Percentiles rank a stretch among this genome's conserved stretches.
phyloP scores from a whole-genome alignment of 1,140 invertebrate genomes.

The Arion vulgaris region DNA sequence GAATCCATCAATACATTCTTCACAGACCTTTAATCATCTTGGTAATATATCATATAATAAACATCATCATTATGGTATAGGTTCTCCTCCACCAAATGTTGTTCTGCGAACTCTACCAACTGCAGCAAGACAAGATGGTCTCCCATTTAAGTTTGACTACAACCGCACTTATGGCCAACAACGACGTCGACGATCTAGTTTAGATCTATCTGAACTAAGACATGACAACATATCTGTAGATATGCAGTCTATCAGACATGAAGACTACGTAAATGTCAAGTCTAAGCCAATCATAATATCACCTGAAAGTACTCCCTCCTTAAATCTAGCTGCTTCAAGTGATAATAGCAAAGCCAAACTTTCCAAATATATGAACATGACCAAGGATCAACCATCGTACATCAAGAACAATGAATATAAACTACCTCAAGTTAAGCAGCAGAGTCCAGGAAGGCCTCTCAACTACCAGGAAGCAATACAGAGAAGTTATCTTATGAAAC shows the following conservation, averaged over 20 bases:
- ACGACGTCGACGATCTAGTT: conserved; percentile 42
- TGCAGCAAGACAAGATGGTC: conserved; percentile 22
- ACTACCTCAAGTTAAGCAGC: too few relatives aligned
- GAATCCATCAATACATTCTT: neutral
- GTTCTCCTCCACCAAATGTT: conserved; percentile 54
- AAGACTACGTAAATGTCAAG: conserved; percentile 34
- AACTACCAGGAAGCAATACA: conserved; percentile 65
- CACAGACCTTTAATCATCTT: neutral
- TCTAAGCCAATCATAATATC: conserved; percentile 31
- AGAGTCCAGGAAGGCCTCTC: conserved; percentile 59
- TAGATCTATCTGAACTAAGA: neutral
- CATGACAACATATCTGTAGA: neutral
- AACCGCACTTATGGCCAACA: conserved; percentile 44
- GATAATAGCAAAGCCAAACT: neutral
- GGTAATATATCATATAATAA: conserved; percentile 2
- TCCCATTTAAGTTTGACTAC: conserved; percentile 51
- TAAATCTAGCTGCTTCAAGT: neutral
- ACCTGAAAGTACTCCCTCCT: conserved; percentile 21
- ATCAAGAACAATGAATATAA: too few relatives aligned
- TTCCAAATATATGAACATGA: conserved; percentile 22
- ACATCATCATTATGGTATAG: conserved; percentile 11
- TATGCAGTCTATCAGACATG: conserved; percentile 34
- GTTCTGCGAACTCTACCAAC: conserved; percentile 48
- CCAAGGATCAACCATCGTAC: neutral
- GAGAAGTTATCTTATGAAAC: conserved; percentile 59